A percentile compares a stretch with the other conserved stretches of the same genome.
These are phyloP conservation scores for Vulpes lagopus DNA, from an alignment of 2,113 vertebrate species.

Conservation along the genomic window DNA sequence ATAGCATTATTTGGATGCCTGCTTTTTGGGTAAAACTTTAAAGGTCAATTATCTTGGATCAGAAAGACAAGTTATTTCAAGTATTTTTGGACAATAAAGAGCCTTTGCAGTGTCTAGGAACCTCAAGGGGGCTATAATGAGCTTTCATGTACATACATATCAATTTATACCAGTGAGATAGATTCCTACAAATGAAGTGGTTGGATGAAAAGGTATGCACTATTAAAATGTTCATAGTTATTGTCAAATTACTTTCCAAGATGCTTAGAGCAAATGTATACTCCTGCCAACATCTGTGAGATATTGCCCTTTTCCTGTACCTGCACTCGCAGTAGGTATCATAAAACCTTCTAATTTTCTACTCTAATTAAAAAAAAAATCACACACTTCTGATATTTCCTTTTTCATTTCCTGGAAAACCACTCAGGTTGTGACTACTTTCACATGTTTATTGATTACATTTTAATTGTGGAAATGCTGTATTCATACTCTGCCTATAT, in stretches of 20 bases:
- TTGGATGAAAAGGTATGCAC: background rate
- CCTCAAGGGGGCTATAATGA: background rate
- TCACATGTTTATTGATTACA: background rate
- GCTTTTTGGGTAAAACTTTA: background rate
- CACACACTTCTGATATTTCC: background rate
- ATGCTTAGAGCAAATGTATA: background rate
- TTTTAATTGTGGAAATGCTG: background rate
- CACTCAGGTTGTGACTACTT: background rate
- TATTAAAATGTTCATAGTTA: background rate
- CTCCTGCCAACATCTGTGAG: background rate
- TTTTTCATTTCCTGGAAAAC: background rate
- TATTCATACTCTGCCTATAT: background rate
- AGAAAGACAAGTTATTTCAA: conserved; percentile 32
- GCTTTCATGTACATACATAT: background rate
- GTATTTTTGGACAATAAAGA: background rate
- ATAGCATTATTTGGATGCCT: background rate
- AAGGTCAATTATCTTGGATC: conserved; percentile 39
- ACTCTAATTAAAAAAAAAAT: background rate
- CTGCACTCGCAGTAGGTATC: background rate
- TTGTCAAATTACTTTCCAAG: background rate
- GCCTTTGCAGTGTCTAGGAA: background rate
- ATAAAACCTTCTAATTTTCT: background rate
- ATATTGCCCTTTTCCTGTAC: background rate
- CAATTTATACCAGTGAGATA: background rate
- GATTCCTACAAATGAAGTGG: background rate